Evolutionary conservation across 2,888 invertebrate genomes (phyloP).

Genomic region (Drosophila anceps): DNA sequence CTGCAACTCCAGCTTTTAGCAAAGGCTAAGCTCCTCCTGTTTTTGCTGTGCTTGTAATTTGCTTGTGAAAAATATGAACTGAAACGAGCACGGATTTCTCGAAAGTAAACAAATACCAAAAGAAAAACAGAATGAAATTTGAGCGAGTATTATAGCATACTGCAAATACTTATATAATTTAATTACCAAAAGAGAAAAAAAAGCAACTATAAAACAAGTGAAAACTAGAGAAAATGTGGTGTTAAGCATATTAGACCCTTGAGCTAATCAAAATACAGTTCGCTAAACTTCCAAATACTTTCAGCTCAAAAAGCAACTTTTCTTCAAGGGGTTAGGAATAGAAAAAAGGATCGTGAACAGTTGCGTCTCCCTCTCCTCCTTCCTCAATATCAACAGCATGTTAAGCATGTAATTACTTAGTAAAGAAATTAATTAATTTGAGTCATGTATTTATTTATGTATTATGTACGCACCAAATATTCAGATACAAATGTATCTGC

Average conservation of each 20-base stretch:
- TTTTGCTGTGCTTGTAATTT: slow-evolving; percentile 75
- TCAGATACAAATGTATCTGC: slow-evolving; percentile 62
- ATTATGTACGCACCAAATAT: slow-evolving; percentile 43
- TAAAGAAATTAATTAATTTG: slow-evolving; percentile 77
- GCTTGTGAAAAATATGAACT: slow-evolving; percentile 69
- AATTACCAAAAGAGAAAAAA: slow-evolving; percentile 18
- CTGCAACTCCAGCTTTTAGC: slow-evolving; percentile 39
- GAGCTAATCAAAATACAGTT: slow-evolving; percentile 46
- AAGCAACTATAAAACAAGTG: neutral
- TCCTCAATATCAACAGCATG: slow-evolving; percentile 34
- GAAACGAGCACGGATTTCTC: slow-evolving; percentile 68
- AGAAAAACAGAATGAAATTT: slow-evolving; percentile 26
- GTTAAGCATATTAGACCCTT: slow-evolving; percentile 4
- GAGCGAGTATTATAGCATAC: slow-evolving; percentile 11
- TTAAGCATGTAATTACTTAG: slow-evolving; percentile 75
- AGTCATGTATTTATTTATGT: slow-evolving; percentile 64
- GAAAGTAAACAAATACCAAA: slow-evolving; percentile 60
- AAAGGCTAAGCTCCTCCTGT: slow-evolving; percentile 55
- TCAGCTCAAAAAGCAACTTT: slow-evolving; percentile 56
- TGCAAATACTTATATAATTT: slow-evolving; percentile 27
- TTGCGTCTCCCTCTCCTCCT: no score
- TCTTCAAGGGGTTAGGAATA: slow-evolving; percentile 65
- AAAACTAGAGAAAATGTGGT: slow-evolving; percentile 8
- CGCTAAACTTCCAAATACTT: slow-evolving; percentile 66
- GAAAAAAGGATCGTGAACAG: neutral